phyloP scores from a whole-genome alignment of 2,888 invertebrate species.

The Plagodis dolabraria region DNA sequence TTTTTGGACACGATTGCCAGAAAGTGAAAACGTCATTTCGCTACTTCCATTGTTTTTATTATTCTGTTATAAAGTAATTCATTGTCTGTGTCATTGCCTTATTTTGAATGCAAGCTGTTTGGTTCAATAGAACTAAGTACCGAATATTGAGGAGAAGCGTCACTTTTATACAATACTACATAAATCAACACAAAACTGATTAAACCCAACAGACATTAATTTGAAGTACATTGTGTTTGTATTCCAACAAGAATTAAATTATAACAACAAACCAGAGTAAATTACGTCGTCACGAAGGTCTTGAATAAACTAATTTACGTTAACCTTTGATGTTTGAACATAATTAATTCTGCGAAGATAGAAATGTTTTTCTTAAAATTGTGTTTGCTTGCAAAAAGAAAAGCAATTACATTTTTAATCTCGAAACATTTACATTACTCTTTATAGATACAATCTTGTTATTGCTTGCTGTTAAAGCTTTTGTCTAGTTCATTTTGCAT shows the following conservation, averaged over 20 bases:
- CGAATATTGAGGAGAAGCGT: too few species aligned
- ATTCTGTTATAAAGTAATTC: too few species aligned
- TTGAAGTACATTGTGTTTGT: slow-evolving; percentile 9
- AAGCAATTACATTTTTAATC: slow-evolving; percentile 12
- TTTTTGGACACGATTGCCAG: too few species aligned
- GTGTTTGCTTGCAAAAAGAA: slow-evolving; percentile 6
- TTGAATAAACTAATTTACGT: slow-evolving; percentile 20
- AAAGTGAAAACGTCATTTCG: too few species aligned
- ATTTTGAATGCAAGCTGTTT: too few species aligned
- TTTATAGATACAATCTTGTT: slow-evolving; percentile 9
- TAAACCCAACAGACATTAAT: slow-evolving; percentile 2
- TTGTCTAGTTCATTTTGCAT: slow-evolving; percentile 30
- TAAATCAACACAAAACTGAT: background rate
- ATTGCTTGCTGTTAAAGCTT: slow-evolving; percentile 19
- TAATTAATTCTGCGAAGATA: slow-evolving; percentile 12
- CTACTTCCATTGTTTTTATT: too few species aligned
- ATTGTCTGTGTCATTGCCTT: too few species aligned
- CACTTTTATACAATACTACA: too few species aligned
- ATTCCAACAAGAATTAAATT: slow-evolving; percentile 7
- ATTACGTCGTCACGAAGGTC: slow-evolving; percentile 19
- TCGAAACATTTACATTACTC: background rate
- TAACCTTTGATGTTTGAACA: slow-evolving; percentile 22
- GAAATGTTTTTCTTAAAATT: slow-evolving; percentile 16
- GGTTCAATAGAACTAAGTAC: too few species aligned
- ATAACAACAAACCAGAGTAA: slow-evolving; percentile 19